Base-by-base conservation (phyloP, 1,140 invertebrate genomes). In the Drosophila insularis region DNA sequence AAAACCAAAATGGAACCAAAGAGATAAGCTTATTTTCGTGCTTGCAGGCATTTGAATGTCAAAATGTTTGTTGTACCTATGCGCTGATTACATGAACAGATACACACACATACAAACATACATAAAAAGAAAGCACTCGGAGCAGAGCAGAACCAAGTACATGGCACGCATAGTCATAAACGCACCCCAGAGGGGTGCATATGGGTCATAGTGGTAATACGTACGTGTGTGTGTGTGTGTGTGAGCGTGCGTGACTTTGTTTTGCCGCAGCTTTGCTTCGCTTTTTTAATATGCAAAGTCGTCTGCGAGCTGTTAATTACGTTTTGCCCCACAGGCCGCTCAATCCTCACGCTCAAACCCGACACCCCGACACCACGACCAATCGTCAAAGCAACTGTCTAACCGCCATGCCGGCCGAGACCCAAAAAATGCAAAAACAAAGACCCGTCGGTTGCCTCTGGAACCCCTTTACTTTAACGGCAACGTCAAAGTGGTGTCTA, bases 261-360 rank as follows among this genome's bases (percentile, higher is more conserved):
- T 56, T 37, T 37, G 54, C 39, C 8, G 8, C 11, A 37, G 60
- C 55, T 66, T 63, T 60, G 56, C 69, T 66, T 21, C 43, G 43
- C 43, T 50, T 50, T 66, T 56, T 62, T 71, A 62, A 74, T 74
- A 74, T 78, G 71, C 63, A 78, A 71, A 78, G 60, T 74, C 58
- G 74, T 70, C 67, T 70, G 67, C 53, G 63, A 78, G 74, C 74
- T 74, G 74, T 78, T 78, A 78, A 78, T 78, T 78, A 78, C 74
- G 54, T 74, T 74, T 50, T 19, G 43, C 7, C 43, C n/a, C 4
- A 17, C 13, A 27, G 27, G 27, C 14, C 43, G 14, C 43, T 19
- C 43, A 7, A 7, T 19, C 14, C 43, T 8, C 43, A 7, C 7
- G 1, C 17, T 1, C 7, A 17, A 17, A 2, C 14, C 14, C 43